phyloP scores from a whole-genome alignment of 2,113 vertebrate genomes.

The Manacus vitellinus region DNA sequence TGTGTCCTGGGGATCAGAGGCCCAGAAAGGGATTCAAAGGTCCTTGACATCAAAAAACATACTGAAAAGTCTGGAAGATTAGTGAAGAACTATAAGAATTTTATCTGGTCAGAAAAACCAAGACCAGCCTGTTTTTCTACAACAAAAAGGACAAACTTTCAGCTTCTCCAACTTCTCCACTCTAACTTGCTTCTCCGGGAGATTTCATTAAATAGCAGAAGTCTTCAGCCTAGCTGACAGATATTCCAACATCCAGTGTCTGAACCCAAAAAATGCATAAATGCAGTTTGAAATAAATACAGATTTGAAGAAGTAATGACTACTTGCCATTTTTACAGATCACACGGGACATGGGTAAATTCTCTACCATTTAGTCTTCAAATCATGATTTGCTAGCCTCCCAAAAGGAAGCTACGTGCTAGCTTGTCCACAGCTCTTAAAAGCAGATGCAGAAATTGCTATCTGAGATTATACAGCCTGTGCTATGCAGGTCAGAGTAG shows the following conservation, averaged over 20 bases:
- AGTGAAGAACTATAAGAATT: neutral
- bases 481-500: neutral
- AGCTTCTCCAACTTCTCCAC: neutral
- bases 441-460: neutral
- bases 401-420: neutral
- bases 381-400: neutral
- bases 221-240: neutral
- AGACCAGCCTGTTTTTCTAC: neutral
- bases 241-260: neutral
- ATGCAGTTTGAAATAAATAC: neutral
- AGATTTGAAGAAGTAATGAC: constrained; percentile 6
- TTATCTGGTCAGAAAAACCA: neutral
- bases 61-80: neutral
- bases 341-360: neutral
- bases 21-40: neutral
- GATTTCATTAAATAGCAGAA: neutral
- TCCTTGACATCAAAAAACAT: neutral
- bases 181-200: neutral
- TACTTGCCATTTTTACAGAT: constrained; percentile 26
- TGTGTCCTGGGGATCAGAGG: neutral
- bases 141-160: neutral
- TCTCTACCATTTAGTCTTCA: constrained; percentile 25
- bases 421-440: neutral
- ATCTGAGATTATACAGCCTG: constrained; percentile 18
- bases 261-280: neutral